Percentiles rank a stretch among this genome's conserved stretches.
These are phyloP conservation scores for Philypnodon macrostomus DNA, from an alignment of 2,797 vertebrate species.

Conservation along the genomic window DNA sequence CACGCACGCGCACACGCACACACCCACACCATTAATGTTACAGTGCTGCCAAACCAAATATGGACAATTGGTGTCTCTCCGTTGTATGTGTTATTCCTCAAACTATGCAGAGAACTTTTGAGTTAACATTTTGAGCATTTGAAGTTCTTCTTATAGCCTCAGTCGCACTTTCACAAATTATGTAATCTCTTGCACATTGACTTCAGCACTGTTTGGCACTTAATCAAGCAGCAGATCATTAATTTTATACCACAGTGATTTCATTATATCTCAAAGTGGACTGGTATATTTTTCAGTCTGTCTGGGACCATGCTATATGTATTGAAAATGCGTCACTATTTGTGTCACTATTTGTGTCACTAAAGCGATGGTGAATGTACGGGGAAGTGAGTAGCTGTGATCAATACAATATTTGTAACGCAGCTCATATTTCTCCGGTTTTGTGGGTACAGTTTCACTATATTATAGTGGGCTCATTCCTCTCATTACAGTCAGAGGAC, in stretches of 20 bases:
- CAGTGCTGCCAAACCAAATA: conserved; percentile 35
- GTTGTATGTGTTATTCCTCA: conserved; percentile 17
- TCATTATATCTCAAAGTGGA: conserved; percentile 1
- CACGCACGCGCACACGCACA: too few species aligned
- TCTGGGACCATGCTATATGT: conserved; percentile 1
- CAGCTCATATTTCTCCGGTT: too few species aligned
- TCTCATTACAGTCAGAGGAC: too few species aligned
- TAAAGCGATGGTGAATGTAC: conserved; percentile 23
- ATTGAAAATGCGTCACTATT: too few species aligned
- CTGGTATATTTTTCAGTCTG: conserved; percentile 17
- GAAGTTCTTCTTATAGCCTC: too few species aligned
- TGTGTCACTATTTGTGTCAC: too few species aligned
- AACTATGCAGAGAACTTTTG: conserved; percentile 32
- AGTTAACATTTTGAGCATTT: too few species aligned
- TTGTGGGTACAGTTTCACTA: too few species aligned
- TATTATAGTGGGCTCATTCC: too few species aligned
- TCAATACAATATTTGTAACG: too few species aligned
- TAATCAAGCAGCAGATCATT: conserved; percentile 8
- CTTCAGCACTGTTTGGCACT: background rate
- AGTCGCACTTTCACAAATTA: too few species aligned
- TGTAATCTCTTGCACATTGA: too few species aligned
- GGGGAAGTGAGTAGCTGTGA: conserved; percentile 15
- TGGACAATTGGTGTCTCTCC: conserved; percentile 14
- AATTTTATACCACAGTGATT: conserved; percentile 10
- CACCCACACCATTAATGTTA: conserved; percentile 23